Conservation (phyloP, 2,113 vertebrate genomes). For the Galemys pyrenaicus region DNA sequence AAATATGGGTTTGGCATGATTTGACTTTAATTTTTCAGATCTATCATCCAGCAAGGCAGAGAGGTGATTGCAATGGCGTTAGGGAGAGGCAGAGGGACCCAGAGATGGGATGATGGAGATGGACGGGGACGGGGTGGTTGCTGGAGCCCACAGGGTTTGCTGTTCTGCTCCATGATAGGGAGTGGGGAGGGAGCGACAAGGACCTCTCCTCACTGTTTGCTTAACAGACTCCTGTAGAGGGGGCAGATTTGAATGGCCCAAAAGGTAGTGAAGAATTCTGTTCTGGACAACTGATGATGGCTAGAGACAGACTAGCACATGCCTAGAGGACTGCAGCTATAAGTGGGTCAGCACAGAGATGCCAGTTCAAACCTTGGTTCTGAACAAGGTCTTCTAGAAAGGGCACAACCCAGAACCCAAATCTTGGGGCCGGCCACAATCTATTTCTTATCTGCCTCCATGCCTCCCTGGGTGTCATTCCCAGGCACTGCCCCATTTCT, state of each 20-base stretch:
- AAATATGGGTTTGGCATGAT: not conserved
- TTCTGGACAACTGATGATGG: not conserved
- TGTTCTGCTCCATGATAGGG: too few relatives aligned
- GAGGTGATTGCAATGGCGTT: not conserved
- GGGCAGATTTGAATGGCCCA: not conserved
- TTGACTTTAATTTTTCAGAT: not conserved
- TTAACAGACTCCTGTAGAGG: not conserved
- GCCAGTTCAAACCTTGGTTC: not conserved
- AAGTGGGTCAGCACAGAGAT: not conserved
- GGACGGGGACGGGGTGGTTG: not conserved
- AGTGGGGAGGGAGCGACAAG: not conserved
- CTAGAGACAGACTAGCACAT: not conserved
- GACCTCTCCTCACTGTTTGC: not conserved
- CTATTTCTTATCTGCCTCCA: too few relatives aligned
- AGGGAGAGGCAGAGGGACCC: not conserved
- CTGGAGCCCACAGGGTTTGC: not conserved
- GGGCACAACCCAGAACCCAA: not conserved
- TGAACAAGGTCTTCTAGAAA: not conserved
- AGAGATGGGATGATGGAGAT: not conserved
- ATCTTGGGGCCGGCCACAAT: too few relatives aligned
- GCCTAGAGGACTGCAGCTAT: not conserved
- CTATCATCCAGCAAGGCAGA: not conserved
- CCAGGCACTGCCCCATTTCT: not conserved
- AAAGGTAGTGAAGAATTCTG: not conserved
- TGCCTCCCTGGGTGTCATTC: not conserved